Evolutionary conservation across 2,797 vertebrate species (phyloP).

Genomic region (Chiloscyllium punctatum): DNA sequence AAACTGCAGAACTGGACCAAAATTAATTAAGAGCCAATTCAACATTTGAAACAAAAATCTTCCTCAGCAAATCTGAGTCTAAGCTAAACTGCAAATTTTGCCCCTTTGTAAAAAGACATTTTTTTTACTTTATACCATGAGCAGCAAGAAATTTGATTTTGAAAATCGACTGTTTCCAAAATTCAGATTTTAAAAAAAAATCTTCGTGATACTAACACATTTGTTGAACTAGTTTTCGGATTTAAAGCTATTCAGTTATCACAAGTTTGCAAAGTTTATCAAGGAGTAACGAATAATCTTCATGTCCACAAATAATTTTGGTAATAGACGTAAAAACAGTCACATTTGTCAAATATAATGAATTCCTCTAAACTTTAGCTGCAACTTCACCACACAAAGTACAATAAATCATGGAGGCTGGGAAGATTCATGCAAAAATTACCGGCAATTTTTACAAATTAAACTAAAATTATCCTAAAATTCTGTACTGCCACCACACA

Average conservation of each 20-base stretch:
- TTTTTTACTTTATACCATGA: not conserved
- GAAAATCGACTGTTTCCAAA: not conserved
- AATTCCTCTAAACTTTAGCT: conserved; percentile 4
- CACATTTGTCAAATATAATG: not conserved
- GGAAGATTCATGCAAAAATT: not conserved
- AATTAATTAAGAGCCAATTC: not conserved
- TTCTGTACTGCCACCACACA: not conserved
- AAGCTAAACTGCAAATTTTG: not conserved
- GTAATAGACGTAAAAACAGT: not conserved
- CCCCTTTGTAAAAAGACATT: not conserved
- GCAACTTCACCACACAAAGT: not conserved
- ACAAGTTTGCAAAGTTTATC: not conserved
- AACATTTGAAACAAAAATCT: not conserved
- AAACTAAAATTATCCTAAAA: conserved; percentile 14
- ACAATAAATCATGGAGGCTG: not conserved
- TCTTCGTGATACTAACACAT: not conserved
- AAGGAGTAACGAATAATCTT: not conserved
- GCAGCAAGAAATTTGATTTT: not conserved
- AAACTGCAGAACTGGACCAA: not conserved
- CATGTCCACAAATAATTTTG: not conserved
- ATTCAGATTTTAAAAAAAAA: not conserved
- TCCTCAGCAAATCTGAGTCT: not conserved
- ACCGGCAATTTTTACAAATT: not conserved
- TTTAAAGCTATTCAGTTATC: not conserved
- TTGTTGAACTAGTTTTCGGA: not conserved